Percentiles rank a stretch among this genome's conserved stretches.
phyloP scores from a whole-genome alignment of 1,140 invertebrate genomes.

The Rhopalosiphum maidis region DNA sequence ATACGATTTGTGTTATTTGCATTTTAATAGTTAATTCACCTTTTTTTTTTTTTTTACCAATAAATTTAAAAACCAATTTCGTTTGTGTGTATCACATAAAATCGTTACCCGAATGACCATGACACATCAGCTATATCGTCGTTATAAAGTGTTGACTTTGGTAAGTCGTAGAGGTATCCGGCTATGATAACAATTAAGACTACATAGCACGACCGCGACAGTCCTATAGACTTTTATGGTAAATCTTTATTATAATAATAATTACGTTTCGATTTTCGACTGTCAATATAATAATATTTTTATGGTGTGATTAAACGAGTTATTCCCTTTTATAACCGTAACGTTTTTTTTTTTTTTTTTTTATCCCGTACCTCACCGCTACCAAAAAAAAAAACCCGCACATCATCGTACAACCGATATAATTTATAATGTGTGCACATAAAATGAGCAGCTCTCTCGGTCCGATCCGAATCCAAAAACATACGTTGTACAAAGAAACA shows the following conservation, averaged over 20 bases:
- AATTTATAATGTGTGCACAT: neutral
- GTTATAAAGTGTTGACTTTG: neutral
- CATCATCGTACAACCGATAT: neutral
- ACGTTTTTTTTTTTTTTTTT: neutral
- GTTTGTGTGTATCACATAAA: neutral
- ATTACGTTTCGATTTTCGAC: neutral
- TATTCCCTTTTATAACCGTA: neutral
- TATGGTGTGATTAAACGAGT: neutral
- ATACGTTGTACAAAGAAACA: neutral
- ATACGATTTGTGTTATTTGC: neutral
- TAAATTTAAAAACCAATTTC: neutral
- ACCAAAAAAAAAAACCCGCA: neutral
- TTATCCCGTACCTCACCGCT: accelerated
- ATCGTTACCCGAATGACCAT: neutral
- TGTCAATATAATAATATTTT: neutral
- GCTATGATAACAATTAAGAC: neutral
- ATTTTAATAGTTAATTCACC: neutral
- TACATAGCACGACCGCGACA: neutral
- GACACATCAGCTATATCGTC: neutral
- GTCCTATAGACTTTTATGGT: neutral
- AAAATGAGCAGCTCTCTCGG: neutral
- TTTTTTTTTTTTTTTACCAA: neutral
- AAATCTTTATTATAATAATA: neutral
- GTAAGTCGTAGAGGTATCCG: neutral
- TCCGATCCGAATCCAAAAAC: neutral